Evolutionary conservation across 1,140 invertebrate species (phyloP), one percentile per base, ranked within the genome.

Genomic region (Tribolium madens): DNA sequence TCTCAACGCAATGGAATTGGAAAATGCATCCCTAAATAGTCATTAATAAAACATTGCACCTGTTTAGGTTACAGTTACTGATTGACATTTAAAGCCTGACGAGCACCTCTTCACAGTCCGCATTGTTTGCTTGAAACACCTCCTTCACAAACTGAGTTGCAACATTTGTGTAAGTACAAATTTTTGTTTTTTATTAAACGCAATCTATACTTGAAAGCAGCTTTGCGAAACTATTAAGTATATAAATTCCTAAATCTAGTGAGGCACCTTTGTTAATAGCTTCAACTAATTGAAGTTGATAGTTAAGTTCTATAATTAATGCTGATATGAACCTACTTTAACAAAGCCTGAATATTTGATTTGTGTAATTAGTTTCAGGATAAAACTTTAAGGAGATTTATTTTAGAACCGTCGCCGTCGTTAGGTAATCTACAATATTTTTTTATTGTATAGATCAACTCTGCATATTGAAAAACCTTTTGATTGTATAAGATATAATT

Each of bases 291-390:
- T 64, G 57, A 64, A 64, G 57, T 36, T 64, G 57, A 64, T 64
- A 64, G 57, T 64, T 33, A 33, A 14, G 57, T 64, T 64, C 57
- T 64, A 64, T 64, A 64, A 64, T 64, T 64, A 64, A 64, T 64
- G 57, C 31, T 64, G 57, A 64, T 64, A 64, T 64, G 57, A 13
- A 64, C 57, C 31, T 64, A 64, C 57, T 64, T 64, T 33, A 64
- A 64, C 57, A 26, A 33, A 64, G 21, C 14, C 12, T 33, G 57
- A 64, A 64, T 64, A 33, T 64, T 64, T 64, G 57, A 64, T 64
- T 64, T 26, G 57, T 64, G 21, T 64, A 64, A 64, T 64, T 64
- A 64, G 57, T 64, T 64, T 12, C 57, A 9, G 1, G 57, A 33
- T 64, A 64, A 64, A 64, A 64, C 7, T 64, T 64, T 33, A 21